Percentiles rank a stretch among this genome's conserved stretches.
phyloP scores from a whole-genome alignment of 1,140 invertebrate genomes.

The Nasonia longicornis region DNA sequence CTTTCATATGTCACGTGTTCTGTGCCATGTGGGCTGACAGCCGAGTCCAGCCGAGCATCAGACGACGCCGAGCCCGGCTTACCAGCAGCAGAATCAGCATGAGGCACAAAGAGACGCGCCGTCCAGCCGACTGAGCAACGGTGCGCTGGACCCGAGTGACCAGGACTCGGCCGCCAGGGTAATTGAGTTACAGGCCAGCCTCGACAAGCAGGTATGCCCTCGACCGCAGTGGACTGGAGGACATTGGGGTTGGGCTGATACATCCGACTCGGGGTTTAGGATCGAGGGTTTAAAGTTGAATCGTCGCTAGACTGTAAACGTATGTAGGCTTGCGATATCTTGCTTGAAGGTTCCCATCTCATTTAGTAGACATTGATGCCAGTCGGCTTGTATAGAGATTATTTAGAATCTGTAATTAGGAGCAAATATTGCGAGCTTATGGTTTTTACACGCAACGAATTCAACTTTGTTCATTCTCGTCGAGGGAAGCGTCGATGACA shows the following conservation, averaged over 20 bases:
- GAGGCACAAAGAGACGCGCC: neutral
- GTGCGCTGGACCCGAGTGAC: conserved; percentile 73
- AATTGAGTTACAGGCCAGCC: conserved; percentile 87
- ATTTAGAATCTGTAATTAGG: too few relatives aligned
- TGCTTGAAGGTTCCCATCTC: neutral
- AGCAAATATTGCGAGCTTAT: too few relatives aligned
- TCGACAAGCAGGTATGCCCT: conserved; percentile 88
- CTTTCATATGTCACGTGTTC: neutral
- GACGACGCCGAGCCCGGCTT: neutral
- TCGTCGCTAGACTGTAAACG: neutral
- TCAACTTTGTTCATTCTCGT: neutral
- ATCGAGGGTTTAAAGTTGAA: neutral
- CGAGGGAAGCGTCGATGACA: neutral
- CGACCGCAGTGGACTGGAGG: neutral
- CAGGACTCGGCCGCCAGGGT: conserved; percentile 77
- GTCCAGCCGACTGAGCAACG: conserved; percentile 68
- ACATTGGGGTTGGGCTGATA: neutral
- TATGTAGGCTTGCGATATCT: neutral
- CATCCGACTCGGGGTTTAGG: neutral
- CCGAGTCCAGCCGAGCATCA: neutral
- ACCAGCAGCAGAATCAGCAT: neutral
- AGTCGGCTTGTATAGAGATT: too few relatives aligned
- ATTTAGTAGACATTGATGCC: neutral
- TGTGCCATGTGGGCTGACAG: neutral
- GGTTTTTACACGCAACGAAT: neutral